phyloP scores from a whole-genome alignment of 2,888 invertebrate genomes.

The Ophonus ardosiacus region DNA sequence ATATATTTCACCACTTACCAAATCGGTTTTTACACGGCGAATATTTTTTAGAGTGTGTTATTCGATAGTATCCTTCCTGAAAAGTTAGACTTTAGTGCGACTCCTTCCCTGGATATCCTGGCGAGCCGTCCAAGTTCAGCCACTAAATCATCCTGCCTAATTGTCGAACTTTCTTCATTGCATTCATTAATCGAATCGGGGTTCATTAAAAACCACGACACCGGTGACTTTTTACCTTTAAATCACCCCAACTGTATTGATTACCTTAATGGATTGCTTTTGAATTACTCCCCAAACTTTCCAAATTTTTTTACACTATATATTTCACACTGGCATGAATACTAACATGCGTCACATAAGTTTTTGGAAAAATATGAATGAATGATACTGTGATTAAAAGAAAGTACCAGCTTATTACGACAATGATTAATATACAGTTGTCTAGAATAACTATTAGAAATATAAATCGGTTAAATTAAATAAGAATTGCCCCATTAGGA shows the following conservation, averaged over 20 bases:
- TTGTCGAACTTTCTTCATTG: conserved; percentile 65
- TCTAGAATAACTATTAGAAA: too few species aligned
- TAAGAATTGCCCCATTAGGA: too few species aligned
- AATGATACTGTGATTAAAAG: too few species aligned
- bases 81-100: not conserved
- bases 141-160: conserved; percentile 62
- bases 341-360: not conserved
- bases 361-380: too few species aligned
- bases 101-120: not conserved
- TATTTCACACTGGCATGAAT: not conserved
- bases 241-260: conserved; percentile 27
- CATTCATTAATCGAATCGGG: conserved; percentile 62
- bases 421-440: too few species aligned
- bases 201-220: conserved; percentile 63
- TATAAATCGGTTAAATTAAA: too few species aligned
- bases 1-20: too few species aligned
- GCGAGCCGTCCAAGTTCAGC: conserved; percentile 4
- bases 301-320: not conserved
- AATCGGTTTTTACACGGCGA: too few species aligned
- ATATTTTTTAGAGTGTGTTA: too few species aligned
- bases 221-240: conserved; percentile 60
- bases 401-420: too few species aligned
- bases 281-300: not conserved
- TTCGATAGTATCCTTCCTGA: not conserved
- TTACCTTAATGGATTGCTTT: conserved; percentile 28